Evolutionary conservation across 2,113 vertebrate genomes (phyloP).

Genomic region (Gobius niger): DNA sequence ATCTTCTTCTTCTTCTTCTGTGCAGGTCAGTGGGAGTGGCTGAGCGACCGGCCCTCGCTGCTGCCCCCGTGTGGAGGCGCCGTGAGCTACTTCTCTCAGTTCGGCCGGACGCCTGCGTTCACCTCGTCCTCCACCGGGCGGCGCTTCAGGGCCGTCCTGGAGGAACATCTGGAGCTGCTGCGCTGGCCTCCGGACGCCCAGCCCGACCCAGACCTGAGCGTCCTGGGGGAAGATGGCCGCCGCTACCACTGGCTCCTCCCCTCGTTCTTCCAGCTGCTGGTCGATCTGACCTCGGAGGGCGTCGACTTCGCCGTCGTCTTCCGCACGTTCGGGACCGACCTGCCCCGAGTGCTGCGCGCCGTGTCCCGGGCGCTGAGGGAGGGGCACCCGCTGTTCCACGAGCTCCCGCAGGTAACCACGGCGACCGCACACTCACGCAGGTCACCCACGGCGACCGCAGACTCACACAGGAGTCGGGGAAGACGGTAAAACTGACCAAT

Average conservation of each 20-base stretch:
- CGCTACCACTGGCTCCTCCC: constrained; percentile 87
- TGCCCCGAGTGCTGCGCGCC: constrained; percentile 74
- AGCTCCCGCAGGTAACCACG: constrained; percentile 73
- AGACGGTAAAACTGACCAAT: no score
- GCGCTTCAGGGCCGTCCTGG: constrained; percentile 72
- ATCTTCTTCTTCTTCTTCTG: not conserved
- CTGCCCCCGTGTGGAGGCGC: constrained; percentile 75
- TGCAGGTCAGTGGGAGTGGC: constrained; percentile 85
- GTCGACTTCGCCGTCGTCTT: constrained; percentile 80
- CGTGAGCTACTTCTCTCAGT: constrained; percentile 79
- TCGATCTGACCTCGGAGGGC: constrained; percentile 70
- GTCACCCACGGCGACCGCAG: no score
- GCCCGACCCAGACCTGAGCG: constrained; percentile 69
- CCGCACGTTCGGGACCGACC: constrained; percentile 85
- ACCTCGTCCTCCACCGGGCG: constrained; percentile 70
- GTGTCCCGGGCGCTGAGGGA: constrained; percentile 69
- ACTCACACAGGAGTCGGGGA: no score
- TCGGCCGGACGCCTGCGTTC: constrained; percentile 77
- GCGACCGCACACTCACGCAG: constrained; percentile 31
- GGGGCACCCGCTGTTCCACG: constrained; percentile 84
- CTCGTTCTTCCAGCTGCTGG: constrained; percentile 86
- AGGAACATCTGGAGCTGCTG: constrained; percentile 77
- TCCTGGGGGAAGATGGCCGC: constrained; percentile 70
- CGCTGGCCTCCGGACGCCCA: constrained; percentile 76
- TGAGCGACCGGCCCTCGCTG: constrained; percentile 80